phyloP scores from a whole-genome alignment of 2,888 invertebrate species.

The Xestia xanthographa region DNA sequence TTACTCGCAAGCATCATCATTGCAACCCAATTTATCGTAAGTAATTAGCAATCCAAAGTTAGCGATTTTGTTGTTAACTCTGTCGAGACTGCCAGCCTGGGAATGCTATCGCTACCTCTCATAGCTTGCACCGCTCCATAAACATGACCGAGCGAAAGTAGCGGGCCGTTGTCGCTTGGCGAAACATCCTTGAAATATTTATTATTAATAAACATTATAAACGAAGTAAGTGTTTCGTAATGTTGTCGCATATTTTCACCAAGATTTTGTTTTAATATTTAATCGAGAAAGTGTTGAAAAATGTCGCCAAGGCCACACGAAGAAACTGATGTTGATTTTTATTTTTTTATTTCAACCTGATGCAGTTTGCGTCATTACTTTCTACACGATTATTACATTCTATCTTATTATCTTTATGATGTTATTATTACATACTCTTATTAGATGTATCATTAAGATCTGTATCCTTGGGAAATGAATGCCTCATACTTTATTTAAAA shows the following conservation, averaged over 20 bases:
- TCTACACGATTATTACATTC: background rate
- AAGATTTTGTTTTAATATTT: background rate
- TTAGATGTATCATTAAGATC: background rate
- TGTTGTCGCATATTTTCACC: background rate
- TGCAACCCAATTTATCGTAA: too few relatives aligned
- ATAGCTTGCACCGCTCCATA: conserved; percentile 1
- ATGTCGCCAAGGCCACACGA: background rate
- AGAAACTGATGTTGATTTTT: background rate
- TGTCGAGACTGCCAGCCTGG: too few relatives aligned
- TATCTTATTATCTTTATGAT: background rate
- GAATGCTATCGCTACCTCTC: background rate
- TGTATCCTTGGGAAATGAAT: background rate
- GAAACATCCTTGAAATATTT: conserved; percentile 33
- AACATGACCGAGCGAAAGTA: conserved; percentile 42
- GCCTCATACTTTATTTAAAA: background rate
- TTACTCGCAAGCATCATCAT: too few relatives aligned
- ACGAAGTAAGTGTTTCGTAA: background rate
- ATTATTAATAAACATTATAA: conserved; percentile 8
- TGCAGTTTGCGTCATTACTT: background rate
- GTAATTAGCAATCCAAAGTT: too few relatives aligned
- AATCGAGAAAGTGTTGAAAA: background rate
- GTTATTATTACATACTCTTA: background rate
- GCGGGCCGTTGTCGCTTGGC: background rate
- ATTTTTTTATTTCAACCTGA: background rate
- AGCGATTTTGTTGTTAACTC: too few relatives aligned